Conservation (phyloP, 2,888 invertebrate genomes). For the Coelogynopora nodosa region DNA sequence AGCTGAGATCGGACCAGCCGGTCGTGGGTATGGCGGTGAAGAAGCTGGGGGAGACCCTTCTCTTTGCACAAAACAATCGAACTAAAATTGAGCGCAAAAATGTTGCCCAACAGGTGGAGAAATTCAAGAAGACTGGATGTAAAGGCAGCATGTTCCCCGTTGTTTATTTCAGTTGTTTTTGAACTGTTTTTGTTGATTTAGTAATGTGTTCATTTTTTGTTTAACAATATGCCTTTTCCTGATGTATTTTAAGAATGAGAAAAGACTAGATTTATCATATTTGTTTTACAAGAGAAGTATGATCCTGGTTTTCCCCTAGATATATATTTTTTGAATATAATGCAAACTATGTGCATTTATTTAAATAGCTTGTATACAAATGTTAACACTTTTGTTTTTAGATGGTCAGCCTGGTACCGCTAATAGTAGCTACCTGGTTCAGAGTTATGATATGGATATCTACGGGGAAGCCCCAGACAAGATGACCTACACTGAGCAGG, state of each 20-base stretch:
- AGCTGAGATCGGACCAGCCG: background rate
- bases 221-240: too few relatives aligned
- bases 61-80: background rate
- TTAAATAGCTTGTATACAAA: too few relatives aligned
- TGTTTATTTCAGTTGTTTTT: background rate
- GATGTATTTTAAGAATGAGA: too few relatives aligned
- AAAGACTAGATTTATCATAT: too few relatives aligned
- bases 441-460: conserved; percentile 62
- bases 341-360: too few relatives aligned
- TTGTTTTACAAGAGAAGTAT: too few relatives aligned
- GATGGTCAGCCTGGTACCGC: conserved; percentile 57
- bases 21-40: conserved; percentile 1
- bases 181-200: too few relatives aligned
- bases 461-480: conserved; percentile 65
- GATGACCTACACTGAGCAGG: conserved; percentile 81
- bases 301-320: too few relatives aligned
- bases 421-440: conserved; percentile 57
- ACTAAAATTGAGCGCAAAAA: background rate
- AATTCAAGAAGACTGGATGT: background rate
- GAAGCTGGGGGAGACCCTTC: background rate
- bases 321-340: too few relatives aligned
- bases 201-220: background rate
- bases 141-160: background rate
- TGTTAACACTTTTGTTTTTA: conserved; percentile 33
- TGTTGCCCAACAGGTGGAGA: background rate